Evolutionary conservation across 2,888 invertebrate species (phyloP).

Genomic region (Coremacera marginata): DNA sequence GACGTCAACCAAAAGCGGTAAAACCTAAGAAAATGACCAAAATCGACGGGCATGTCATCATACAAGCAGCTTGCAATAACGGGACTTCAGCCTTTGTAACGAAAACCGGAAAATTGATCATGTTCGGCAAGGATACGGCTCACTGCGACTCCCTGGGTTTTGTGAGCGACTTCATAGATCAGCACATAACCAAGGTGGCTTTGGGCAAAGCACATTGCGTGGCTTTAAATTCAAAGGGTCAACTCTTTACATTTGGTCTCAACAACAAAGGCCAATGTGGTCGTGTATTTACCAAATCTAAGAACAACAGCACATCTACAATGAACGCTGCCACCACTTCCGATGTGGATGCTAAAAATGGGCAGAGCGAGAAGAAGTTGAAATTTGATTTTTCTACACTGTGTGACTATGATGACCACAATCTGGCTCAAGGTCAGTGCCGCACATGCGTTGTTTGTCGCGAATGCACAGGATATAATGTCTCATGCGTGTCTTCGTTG

Average conservation of each 20-base stretch:
- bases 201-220: conserved; percentile 98
- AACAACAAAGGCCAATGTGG: conserved; percentile 99
- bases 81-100: conserved; percentile 95
- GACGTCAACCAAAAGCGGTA: conserved; percentile 89
- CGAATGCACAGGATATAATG: conserved; percentile 94
- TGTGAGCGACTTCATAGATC: conserved; percentile 81
- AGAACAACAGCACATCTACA: conserved; percentile 65
- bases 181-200: conserved; percentile 80
- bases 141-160: conserved; percentile 83
- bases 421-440: conserved; percentile 69
- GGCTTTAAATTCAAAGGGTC: conserved; percentile 87
- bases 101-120: conserved; percentile 87
- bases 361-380: conserved; percentile 45
- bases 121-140: conserved; percentile 95
- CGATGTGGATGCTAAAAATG: conserved; percentile 49
- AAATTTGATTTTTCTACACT: conserved; percentile 66
- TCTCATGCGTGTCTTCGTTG: conserved; percentile 76
- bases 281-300: conserved; percentile 76
- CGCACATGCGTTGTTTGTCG: conserved; percentile 84
- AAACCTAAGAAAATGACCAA: conserved; percentile 94
- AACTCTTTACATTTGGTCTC: conserved; percentile 94
- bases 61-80: conserved; percentile 91
- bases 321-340: conserved; percentile 34
- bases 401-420: conserved; percentile 72
- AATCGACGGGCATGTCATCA: conserved; percentile 86